phyloP scores from a whole-genome alignment of 2,797 vertebrate species.

The Loriculus beryllinus region DNA sequence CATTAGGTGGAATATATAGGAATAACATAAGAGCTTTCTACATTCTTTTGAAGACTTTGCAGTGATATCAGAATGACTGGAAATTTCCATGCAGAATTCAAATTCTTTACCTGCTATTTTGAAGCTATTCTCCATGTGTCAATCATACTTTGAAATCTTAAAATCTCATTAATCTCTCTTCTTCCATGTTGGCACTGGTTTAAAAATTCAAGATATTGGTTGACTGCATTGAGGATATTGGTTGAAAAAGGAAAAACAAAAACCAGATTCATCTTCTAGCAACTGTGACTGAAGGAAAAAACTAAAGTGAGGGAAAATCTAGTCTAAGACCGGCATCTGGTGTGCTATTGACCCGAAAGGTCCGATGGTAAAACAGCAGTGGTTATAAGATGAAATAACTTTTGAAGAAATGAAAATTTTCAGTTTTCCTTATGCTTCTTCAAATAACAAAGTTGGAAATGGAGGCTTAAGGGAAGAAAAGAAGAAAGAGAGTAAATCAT shows the following conservation, averaged over 20 bases:
- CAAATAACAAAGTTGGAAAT: not conserved
- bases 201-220: not conserved
- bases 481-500: not conserved
- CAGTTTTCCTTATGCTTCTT: not conserved
- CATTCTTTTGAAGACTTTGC: not conserved
- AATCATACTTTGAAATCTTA: not conserved
- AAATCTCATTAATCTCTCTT: not conserved
- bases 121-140: not conserved
- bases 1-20: not conserved
- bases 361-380: not conserved
- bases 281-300: not conserved
- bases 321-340: accelerated
- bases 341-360: not conserved
- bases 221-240: not conserved
- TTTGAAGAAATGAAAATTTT: not conserved
- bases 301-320: not conserved
- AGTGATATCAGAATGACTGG: not conserved
- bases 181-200: not conserved
- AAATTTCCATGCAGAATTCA: not conserved
- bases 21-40: not conserved
- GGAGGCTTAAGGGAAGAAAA: not conserved
- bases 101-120: not conserved
- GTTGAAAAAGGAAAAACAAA: not conserved
- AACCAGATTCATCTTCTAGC: not conserved
- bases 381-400: not conserved